These are phyloP conservation scores for Plagodis dolabraria DNA, from an alignment of 2,888 invertebrate species.

Conservation along the genomic window DNA sequence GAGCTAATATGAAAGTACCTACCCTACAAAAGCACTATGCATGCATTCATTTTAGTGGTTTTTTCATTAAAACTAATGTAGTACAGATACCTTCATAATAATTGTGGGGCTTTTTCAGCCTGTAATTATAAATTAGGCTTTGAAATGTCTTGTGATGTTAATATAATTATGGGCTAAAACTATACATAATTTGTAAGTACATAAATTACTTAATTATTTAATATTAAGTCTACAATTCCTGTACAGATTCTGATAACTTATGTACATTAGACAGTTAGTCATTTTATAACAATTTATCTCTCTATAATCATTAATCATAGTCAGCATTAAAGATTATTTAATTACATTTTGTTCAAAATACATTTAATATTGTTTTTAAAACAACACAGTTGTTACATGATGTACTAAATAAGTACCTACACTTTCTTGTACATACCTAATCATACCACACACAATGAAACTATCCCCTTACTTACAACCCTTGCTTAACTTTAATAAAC, in stretches of 20 bases:
- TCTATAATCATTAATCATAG: conserved; percentile 19
- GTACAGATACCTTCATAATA: conserved; percentile 3
- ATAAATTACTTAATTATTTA: conserved; percentile 18
- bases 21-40: background rate
- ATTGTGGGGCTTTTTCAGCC: conserved; percentile 13
- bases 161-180: conserved; percentile 18
- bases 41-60: background rate
- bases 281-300: conserved; percentile 29
- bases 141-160: conserved; percentile 21
- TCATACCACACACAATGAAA: conserved; percentile 39
- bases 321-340: conserved; percentile 21
- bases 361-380: conserved; percentile 38
- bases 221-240: conserved; percentile 30
- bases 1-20: conserved; percentile 6
- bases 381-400: conserved; percentile 82
- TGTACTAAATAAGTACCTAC: conserved; percentile 78
- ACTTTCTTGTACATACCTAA: conserved; percentile 46
- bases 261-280: conserved; percentile 27
- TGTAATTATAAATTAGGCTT: conserved; percentile 23
- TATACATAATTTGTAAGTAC: conserved; percentile 28
- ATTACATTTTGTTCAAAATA: conserved; percentile 12
- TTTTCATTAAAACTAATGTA: background rate
- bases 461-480: too few species aligned
- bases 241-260: conserved; percentile 33
- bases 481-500: too few species aligned